A percentile compares a stretch with the other conserved stretches of the same genome.
These are phyloP conservation scores for Tapera naevia DNA, from an alignment of 2,797 vertebrate genomes.

Conservation along the genomic window DNA sequence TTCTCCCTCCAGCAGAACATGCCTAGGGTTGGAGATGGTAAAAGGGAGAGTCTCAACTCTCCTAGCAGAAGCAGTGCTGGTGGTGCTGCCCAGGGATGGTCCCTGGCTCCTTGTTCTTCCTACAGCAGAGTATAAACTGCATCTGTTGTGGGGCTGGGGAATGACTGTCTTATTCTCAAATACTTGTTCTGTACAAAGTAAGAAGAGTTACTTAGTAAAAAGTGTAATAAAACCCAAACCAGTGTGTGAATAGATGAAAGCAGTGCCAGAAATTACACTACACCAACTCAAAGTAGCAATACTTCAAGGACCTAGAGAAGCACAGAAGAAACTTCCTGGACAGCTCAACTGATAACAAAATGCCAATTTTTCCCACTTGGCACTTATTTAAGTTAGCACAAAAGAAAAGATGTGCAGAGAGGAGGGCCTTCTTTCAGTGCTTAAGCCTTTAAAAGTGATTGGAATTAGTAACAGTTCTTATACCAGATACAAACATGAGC, in stretches of 20 bases:
- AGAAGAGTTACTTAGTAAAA: neutral
- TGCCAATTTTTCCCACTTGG: neutral
- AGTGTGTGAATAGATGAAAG: neutral
- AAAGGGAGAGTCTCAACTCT: neutral
- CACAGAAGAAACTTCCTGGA: neutral
- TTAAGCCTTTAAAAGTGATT: neutral
- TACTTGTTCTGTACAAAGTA: neutral
- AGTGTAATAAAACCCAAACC: neutral
- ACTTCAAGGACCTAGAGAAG: neutral
- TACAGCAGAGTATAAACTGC: neutral
- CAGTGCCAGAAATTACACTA: neutral
- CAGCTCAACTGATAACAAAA: neutral
- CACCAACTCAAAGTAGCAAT: neutral
- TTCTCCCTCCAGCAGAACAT: neutral
- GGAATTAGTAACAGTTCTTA: neutral
- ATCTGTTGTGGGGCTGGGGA: neutral
- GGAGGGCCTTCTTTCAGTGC: neutral
- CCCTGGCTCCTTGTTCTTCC: accelerated
- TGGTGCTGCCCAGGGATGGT: neutral
- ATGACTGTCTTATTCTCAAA: neutral
- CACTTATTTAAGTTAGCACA: neutral
- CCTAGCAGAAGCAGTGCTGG: neutral
- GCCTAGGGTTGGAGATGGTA: neutral
- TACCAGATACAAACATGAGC: neutral
- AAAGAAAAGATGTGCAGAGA: neutral